Conservation (phyloP, 37 sponge, comb jelly and placozoan genomes). For the Bolinopsis microptera region DNA sequence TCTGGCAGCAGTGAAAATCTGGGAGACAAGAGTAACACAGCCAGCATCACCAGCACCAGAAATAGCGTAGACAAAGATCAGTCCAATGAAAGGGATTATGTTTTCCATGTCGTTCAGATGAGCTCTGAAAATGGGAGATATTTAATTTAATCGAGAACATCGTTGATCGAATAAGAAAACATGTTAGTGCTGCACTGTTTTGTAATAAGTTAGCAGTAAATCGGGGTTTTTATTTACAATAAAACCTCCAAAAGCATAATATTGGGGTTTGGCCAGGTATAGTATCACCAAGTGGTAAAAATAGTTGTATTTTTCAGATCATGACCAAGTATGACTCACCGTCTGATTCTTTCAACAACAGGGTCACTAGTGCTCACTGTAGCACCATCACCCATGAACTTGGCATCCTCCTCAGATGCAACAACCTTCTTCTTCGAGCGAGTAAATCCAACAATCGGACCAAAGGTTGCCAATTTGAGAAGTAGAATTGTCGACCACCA, state of each 20-base stretch:
- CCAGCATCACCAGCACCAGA: neutral
- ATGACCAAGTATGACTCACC: too few species aligned
- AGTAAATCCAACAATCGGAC: neutral
- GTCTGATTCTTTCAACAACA: neutral
- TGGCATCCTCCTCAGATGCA: neutral
- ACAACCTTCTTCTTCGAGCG: neutral
- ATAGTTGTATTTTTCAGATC: too few species aligned
- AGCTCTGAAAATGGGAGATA: neutral
- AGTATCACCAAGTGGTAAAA: too few species aligned
- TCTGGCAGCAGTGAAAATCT: neutral
- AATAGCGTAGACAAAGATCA: neutral
- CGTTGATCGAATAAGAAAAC: too few species aligned
- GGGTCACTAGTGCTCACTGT: neutral
- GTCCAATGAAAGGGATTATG: neutral
- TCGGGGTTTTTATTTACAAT: too few species aligned
- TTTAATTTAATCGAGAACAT: too few species aligned
- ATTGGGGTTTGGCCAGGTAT: too few species aligned
- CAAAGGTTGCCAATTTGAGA: constrained; percentile 18
- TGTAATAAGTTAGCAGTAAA: neutral
- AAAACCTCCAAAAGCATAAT: too few species aligned
- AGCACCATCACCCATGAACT: neutral
- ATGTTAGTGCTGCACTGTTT: too few species aligned
- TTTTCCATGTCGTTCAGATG: constrained; percentile 5
- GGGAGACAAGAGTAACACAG: neutral
- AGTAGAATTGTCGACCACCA: constrained; percentile 19